A percentile compares a stretch with the other conserved stretches of the same genome.
phyloP scores from a whole-genome alignment of 2,888 invertebrate genomes.

The Polyploca ridens region DNA sequence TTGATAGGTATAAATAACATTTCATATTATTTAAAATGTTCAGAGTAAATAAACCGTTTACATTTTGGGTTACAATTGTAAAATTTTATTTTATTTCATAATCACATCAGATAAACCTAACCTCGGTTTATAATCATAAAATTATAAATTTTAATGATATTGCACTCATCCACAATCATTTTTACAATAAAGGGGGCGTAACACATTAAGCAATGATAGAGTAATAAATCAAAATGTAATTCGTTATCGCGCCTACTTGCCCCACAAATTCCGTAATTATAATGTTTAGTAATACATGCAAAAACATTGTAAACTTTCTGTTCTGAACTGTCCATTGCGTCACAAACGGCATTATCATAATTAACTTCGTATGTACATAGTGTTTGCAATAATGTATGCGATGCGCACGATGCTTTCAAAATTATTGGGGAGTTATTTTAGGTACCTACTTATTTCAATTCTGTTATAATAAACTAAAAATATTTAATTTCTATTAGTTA shows the following conservation, averaged over 20 bases:
- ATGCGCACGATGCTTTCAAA: conserved; percentile 29
- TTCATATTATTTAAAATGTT: no score
- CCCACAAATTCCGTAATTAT: conserved; percentile 32
- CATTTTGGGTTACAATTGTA: no score
- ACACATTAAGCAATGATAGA: conserved; percentile 21
- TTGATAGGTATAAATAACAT: no score
- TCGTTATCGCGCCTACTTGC: conserved; percentile 26
- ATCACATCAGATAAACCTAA: neutral
- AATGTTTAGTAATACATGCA: conserved; percentile 24
- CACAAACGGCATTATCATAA: conserved; percentile 5
- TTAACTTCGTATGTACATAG: neutral
- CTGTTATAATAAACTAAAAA: no score
- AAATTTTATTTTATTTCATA: neutral
- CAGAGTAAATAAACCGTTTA: no score
- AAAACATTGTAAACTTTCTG: neutral
- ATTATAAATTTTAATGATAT: no score
- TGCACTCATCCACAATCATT: conserved; percentile 4
- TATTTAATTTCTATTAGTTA: no score
- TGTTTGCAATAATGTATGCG: conserved; percentile 6
- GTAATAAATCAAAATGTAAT: conserved; percentile 41
- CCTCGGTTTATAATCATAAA: neutral
- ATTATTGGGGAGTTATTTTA: conserved; percentile 33
- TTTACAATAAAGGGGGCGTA: conserved; percentile 9
- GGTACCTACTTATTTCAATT: no score
- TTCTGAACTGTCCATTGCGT: neutral